phyloP scores from a whole-genome alignment of 2,888 invertebrate genomes.

The Agrochola macilenta region DNA sequence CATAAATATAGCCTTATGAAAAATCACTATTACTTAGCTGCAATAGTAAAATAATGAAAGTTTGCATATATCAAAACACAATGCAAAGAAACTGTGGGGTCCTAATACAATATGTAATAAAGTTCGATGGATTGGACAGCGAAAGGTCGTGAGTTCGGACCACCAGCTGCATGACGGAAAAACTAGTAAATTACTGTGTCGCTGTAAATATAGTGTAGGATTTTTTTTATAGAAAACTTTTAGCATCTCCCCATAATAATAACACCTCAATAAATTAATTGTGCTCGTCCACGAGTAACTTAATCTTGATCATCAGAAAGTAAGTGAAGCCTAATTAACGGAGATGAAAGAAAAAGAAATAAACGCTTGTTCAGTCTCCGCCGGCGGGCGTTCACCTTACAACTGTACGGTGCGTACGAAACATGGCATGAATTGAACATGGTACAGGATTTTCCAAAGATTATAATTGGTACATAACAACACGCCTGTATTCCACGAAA shows the following conservation, averaged over 20 bases:
- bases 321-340: background rate
- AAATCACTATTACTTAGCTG: background rate
- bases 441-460: too few relatives aligned
- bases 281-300: background rate
- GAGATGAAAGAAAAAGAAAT: slow-evolving; percentile 30
- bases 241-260: background rate
- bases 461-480: background rate
- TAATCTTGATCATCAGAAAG: background rate
- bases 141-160: background rate
- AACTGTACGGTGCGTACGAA: background rate
- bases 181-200: background rate
- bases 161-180: background rate
- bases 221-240: background rate
- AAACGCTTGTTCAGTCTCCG: background rate
- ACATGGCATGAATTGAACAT: background rate
- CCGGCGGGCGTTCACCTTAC: slow-evolving; percentile 1
- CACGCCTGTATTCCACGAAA: background rate
- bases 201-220: background rate
- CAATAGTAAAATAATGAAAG: background rate
- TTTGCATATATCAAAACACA: background rate
- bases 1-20: background rate
- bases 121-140: background rate
- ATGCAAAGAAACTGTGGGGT: background rate
- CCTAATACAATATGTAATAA: background rate
- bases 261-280: background rate